These are phyloP conservation scores for Pheucticus melanocephalus DNA, from an alignment of 2,113 vertebrate genomes.

Conservation along the genomic window DNA sequence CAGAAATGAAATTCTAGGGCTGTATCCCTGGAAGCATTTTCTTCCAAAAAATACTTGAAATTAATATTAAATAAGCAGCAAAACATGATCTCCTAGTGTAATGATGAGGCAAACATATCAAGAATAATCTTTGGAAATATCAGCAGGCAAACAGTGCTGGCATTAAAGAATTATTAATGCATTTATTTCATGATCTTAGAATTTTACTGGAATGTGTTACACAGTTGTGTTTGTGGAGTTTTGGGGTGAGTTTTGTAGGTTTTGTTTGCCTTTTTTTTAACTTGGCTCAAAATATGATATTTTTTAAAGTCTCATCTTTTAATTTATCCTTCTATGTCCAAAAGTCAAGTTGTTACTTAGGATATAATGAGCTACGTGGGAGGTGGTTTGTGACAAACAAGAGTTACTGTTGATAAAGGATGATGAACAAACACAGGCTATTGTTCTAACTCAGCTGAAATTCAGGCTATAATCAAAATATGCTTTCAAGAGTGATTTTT, in stretches of 20 bases:
- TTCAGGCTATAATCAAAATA: neutral
- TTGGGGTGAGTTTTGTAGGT: neutral
- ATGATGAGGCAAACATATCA: neutral
- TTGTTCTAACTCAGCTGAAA: neutral
- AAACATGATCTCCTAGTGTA: neutral
- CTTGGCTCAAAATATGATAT: neutral
- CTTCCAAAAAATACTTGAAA: neutral
- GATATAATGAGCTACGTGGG: neutral
- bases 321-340: neutral
- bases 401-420: neutral
- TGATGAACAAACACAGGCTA: neutral
- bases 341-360: neutral
- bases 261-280: accelerated
- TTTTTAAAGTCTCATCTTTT: neutral
- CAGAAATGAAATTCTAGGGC: neutral
- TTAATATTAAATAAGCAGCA: neutral
- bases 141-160: neutral
- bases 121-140: neutral
- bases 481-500: neutral
- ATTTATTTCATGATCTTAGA: neutral
- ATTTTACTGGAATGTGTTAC: neutral
- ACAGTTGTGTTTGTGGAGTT: neutral
- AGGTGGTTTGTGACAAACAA: neutral
- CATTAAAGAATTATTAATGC: neutral
- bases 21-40: neutral